These are phyloP conservation scores for Oxycera nigricornis DNA, from an alignment of 2,888 invertebrate genomes.

Conservation along the genomic window DNA sequence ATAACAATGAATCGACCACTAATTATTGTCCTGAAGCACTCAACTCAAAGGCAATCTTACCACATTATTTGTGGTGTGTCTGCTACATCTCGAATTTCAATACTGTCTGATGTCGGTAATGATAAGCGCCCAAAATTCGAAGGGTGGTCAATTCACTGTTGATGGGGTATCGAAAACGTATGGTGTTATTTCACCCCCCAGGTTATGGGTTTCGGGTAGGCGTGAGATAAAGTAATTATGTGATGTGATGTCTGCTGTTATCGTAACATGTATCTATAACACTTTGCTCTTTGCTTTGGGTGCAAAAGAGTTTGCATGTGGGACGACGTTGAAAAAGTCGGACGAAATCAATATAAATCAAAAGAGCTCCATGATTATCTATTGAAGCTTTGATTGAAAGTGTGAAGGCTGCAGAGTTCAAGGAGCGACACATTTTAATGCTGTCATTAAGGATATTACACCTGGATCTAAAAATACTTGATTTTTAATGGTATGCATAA, in stretches of 20 bases:
- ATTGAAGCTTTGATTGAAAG: not conserved
- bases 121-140: not conserved
- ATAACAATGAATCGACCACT: slow-evolving; percentile 9
- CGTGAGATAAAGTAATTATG: slow-evolving; percentile 4
- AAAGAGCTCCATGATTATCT: no score
- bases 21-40: slow-evolving; percentile 3
- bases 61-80: slow-evolving; percentile 7
- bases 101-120: not conserved
- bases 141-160: slow-evolving; percentile 12
- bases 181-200: not conserved
- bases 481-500: no score
- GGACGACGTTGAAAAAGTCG: not conserved
- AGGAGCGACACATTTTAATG: no score
- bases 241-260: not conserved
- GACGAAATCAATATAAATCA: not conserved
- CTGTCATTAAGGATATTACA: no score
- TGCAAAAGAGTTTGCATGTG: not conserved
- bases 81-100: not conserved
- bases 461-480: no score
- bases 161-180: not conserved
- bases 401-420: not conserved
- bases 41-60: slow-evolving; percentile 1
- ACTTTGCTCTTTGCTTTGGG: not conserved
- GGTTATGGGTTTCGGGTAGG: not conserved
- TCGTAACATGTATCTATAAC: not conserved